Conservation (phyloP, 2,888 invertebrate genomes). For the Limnephilus rhombicus region DNA sequence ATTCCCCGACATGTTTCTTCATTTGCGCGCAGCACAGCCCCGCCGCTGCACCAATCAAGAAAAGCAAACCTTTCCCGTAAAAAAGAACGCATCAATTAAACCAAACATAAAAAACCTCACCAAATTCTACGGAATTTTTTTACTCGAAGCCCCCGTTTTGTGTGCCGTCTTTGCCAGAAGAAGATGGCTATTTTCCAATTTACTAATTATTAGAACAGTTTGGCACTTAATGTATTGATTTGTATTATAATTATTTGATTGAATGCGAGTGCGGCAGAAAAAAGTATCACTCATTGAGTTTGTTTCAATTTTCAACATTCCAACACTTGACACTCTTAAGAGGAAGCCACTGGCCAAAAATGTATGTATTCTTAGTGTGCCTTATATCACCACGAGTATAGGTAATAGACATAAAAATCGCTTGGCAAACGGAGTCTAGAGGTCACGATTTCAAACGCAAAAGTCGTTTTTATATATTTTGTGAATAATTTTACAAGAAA, state of each 20-base stretch:
- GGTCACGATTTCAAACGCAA: too few relatives aligned
- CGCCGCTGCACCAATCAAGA: constrained; percentile 9
- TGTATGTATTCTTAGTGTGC: too few relatives aligned
- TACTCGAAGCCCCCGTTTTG: neutral
- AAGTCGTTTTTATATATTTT: too few relatives aligned
- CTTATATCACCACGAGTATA: too few relatives aligned
- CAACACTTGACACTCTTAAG: neutral
- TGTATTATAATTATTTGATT: neutral
- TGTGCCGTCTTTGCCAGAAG: neutral
- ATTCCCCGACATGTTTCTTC: constrained; percentile 61
- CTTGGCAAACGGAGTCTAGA: too few relatives aligned
- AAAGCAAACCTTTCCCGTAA: neutral
- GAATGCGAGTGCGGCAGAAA: neutral
- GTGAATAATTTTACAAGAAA: too few relatives aligned
- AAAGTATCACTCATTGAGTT: neutral
- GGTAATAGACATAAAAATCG: too few relatives aligned
- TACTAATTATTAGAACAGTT: constrained; percentile 24
- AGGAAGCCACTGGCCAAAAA: too few relatives aligned
- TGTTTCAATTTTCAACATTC: neutral
- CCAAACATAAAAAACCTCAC: neutral
- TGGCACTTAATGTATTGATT: neutral
- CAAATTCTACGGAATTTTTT: neutral
- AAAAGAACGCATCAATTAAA: neutral
- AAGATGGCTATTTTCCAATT: neutral
- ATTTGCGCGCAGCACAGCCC: constrained; percentile 59